phyloP scores from a whole-genome alignment of 2,113 vertebrate genomes.

The Bubo blakistoni region DNA sequence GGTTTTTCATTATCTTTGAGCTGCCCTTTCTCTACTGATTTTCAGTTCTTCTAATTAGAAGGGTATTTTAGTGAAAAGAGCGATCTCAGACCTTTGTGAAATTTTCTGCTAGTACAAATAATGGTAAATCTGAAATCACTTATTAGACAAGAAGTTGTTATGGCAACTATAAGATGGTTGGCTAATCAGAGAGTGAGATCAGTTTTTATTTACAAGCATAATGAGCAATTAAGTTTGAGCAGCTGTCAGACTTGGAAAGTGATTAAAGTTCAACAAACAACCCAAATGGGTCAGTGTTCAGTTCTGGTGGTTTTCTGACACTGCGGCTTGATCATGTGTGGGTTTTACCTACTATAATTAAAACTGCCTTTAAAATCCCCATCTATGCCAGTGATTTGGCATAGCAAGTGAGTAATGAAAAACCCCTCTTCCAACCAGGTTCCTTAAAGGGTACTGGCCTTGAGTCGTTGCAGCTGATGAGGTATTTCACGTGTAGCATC shows the following conservation, averaged over 20 bases:
- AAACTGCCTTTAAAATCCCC: slow-evolving; percentile 34
- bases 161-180: slow-evolving; percentile 59
- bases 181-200: slow-evolving; percentile 65
- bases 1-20: slow-evolving; percentile 49
- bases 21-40: slow-evolving; percentile 41
- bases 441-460: neutral
- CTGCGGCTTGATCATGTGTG: slow-evolving; percentile 6
- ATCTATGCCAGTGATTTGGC: neutral
- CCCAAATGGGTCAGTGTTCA: slow-evolving; percentile 53
- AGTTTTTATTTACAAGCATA: slow-evolving; percentile 68
- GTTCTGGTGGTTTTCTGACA: slow-evolving; percentile 42
- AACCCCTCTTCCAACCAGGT: neutral
- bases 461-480: neutral
- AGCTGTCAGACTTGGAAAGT: slow-evolving; percentile 63
- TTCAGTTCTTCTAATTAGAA: slow-evolving; percentile 39
- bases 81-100: slow-evolving; percentile 54
- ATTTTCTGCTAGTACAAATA: slow-evolving; percentile 53
- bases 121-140: slow-evolving; percentile 59
- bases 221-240: slow-evolving; percentile 69
- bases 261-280: slow-evolving; percentile 64
- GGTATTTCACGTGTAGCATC: neutral
- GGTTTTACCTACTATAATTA: slow-evolving; percentile 34
- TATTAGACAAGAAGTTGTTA: slow-evolving; percentile 65
- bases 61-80: slow-evolving; percentile 54
- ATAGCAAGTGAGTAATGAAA: neutral